Evolutionary conservation across 2,888 invertebrate species (phyloP), one percentile per base, ranked within the genome.

Genomic region (Apoda limacodes): DNA sequence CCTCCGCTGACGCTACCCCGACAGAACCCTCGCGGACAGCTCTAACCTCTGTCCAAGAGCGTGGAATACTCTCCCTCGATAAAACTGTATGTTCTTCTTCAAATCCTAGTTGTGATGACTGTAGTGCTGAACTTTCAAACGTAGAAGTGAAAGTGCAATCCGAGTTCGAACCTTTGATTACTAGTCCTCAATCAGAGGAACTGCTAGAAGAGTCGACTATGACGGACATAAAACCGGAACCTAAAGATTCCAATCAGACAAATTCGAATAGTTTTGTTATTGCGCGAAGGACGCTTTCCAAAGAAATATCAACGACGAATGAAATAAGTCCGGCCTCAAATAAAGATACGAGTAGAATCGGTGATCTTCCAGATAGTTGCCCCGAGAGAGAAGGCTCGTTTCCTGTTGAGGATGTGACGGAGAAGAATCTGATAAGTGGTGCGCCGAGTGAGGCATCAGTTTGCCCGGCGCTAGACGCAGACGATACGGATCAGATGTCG

Each of bases 1-100:
- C 76, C 13, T 75, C 75, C 10, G 66, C 63, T 7, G 76, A 71
- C 40, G 69, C 57, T 13, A 78, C 76, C 26, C 76, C 76, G 9
- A 74, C 75, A 22, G 71, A 76, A 13, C 59, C 61, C 23, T 25
- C 42, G 26, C 50, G 50, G 4, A 28, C 30, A 9, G 33, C 33
- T 25, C 52, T 45, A 37, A 42, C 45, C 23, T 27, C 51, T 29
- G 34, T 45, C 20, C 50, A 46, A 9, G 55, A 52, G 15, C 41
- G 44, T 20, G 32, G 46, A 35, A 37, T 46, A 15, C 25, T 25
- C 28, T 24, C 37, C 34, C 23, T 37, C 35, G 51, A 49, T 9
- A 30, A 34, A 25, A 39, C 39, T 25, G 30, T 46, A 12, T n/a
- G n/a, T n/a, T 40, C 47, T 24, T 37, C 43, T 28, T 25, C 45